Percentiles rank a stretch among this genome's conserved stretches.
Conservation (phyloP, 2,113 vertebrate species). For the Podarcis raffonei region DNA sequence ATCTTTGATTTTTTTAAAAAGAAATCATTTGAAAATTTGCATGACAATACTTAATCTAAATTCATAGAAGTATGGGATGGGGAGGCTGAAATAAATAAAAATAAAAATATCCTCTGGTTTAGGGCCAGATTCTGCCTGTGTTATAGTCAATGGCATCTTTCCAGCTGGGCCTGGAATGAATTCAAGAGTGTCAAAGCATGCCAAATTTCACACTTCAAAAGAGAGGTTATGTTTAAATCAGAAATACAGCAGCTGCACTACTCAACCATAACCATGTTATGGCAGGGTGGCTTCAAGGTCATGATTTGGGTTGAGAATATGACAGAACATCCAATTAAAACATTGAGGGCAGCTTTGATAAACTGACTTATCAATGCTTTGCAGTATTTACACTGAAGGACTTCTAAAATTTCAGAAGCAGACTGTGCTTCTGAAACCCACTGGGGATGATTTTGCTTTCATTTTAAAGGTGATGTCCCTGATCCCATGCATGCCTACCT, state of each 20-base stretch:
- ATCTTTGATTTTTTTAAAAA: background rate
- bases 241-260: background rate
- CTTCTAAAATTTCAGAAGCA: background rate
- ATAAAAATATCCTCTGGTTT: slow-evolving; percentile 12
- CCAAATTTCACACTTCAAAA: background rate
- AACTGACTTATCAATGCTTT: background rate
- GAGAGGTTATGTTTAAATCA: slow-evolving; percentile 25
- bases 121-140: background rate
- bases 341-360: background rate
- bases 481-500: background rate
- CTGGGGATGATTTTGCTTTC: background rate
- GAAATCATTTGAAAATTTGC: background rate
- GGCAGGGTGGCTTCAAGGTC: background rate
- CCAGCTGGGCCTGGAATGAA: slow-evolving; percentile 25
- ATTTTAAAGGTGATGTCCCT: background rate
- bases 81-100: slow-evolving; percentile 25
- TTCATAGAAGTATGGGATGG: background rate
- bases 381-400: slow-evolving; percentile 1
- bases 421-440: background rate
- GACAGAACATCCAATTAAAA: slow-evolving; percentile 15
- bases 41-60: background rate
- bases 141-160: background rate
- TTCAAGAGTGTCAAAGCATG: slow-evolving; percentile 42
- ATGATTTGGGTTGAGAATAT: background rate
- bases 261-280: slow-evolving; percentile 2